Percentiles rank a stretch among this genome's conserved stretches.
Conservation (phyloP, 2,113 vertebrate genomes). For the Pandion haliaetus region DNA sequence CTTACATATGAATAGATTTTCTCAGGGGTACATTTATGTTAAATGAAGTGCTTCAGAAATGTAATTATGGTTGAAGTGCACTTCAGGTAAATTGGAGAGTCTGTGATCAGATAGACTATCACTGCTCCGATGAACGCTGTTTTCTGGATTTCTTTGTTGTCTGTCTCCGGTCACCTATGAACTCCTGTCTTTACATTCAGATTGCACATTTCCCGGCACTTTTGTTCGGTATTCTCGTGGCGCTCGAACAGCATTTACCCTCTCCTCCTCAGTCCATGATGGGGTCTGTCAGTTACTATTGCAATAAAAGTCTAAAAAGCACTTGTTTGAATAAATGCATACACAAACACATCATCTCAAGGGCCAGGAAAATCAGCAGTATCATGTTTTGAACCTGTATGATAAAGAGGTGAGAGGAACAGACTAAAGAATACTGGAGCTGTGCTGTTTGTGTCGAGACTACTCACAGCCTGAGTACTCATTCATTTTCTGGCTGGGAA, state of each 20-base stretch:
- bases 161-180: neutral
- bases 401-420: neutral
- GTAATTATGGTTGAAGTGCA: neutral
- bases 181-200: neutral
- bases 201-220: neutral
- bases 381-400: neutral
- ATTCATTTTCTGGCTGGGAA: neutral
- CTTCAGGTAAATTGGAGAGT: conserved; percentile 16
- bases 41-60: neutral
- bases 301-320: neutral
- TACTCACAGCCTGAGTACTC: neutral
- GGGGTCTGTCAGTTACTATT: neutral
- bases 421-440: neutral
- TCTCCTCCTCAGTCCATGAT: neutral
- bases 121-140: neutral
- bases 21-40: neutral
- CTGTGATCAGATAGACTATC: neutral
- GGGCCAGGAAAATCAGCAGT: neutral
- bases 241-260: neutral
- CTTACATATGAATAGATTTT: neutral
- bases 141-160: neutral
- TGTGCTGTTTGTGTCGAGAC: neutral
- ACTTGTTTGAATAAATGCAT: neutral
- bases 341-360: neutral
- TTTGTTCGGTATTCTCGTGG: accelerated